phyloP scores from a whole-genome alignment of 2,888 invertebrate species.

The Xylocampa areola region DNA sequence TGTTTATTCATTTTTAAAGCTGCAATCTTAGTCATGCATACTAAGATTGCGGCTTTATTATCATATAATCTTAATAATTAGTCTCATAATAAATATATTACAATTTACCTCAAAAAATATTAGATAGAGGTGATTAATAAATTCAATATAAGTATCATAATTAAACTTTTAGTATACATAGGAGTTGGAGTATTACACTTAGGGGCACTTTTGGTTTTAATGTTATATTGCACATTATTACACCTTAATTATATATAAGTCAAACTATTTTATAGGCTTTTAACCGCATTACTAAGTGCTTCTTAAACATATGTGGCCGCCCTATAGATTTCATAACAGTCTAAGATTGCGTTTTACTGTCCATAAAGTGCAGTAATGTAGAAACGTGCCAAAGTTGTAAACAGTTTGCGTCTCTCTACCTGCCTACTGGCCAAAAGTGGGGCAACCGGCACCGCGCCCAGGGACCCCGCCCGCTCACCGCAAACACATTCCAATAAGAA shows the following conservation, averaged over 20 bases:
- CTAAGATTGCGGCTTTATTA: slow-evolving; percentile 7
- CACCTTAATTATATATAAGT: slow-evolving; percentile 8
- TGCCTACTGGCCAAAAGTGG: slow-evolving; percentile 74
- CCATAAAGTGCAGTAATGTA: slow-evolving; percentile 45
- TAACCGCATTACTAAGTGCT: slow-evolving; percentile 23
- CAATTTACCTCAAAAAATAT: slow-evolving; percentile 12
- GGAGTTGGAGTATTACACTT: neutral
- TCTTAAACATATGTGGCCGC: slow-evolving; percentile 33
- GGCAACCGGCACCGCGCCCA: slow-evolving; percentile 84
- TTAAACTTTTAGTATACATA: too few species aligned
- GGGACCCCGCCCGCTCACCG: slow-evolving; percentile 66
- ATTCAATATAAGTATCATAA: neutral
- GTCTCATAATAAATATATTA: slow-evolving; percentile 38
- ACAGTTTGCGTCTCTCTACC: slow-evolving; percentile 51
- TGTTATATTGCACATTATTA: slow-evolving; percentile 5
- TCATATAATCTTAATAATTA: slow-evolving; percentile 18
- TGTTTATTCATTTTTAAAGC: too few species aligned
- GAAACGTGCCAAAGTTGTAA: slow-evolving; percentile 61
- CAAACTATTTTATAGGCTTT: slow-evolving; percentile 12
- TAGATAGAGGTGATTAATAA: slow-evolving; percentile 10
- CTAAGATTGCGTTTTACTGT: slow-evolving; percentile 21
- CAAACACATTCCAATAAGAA: slow-evolving; percentile 68
- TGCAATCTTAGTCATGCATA: slow-evolving; percentile 1
- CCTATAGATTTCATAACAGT: slow-evolving; percentile 40
- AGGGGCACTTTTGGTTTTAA: neutral